Conservation (phyloP, 2,888 invertebrate species). For the Sinentomon sp. region DNA sequence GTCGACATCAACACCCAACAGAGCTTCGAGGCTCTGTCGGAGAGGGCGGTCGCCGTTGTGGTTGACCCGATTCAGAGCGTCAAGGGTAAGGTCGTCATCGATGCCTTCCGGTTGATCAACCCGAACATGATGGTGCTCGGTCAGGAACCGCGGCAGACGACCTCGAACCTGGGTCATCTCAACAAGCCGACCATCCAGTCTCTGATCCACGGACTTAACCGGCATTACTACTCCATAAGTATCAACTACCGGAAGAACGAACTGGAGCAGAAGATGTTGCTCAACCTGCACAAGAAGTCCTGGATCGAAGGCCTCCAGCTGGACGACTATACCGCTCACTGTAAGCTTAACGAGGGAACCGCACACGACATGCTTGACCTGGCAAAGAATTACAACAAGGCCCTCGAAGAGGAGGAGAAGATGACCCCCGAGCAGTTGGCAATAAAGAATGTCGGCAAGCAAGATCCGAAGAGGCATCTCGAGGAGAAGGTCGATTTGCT, state of each 20-base stretch:
- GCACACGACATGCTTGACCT: slow-evolving; percentile 88
- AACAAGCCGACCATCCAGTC: slow-evolving; percentile 97
- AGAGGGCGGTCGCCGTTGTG: slow-evolving; percentile 93
- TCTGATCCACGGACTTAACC: slow-evolving; percentile 87
- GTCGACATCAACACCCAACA: slow-evolving; percentile 99
- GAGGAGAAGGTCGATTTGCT: slow-evolving; percentile 92
- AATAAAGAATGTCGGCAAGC: slow-evolving; percentile 96
- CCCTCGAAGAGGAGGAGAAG: slow-evolving; percentile 93
- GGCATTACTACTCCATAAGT: slow-evolving; percentile 97
- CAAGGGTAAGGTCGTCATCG: slow-evolving; percentile 98
- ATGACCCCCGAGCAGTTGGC: slow-evolving; percentile 98
- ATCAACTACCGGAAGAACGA: slow-evolving; percentile 98
- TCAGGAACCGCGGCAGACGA: slow-evolving; percentile 94
- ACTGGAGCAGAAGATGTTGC: slow-evolving; percentile 92
- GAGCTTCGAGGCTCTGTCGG: slow-evolving; percentile 92
- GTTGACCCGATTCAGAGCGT: slow-evolving; percentile 99
- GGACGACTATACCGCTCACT: slow-evolving; percentile 74
- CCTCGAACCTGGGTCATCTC: slow-evolving; percentile 90
- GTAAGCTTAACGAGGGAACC: slow-evolving; percentile 71
- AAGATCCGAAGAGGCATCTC: slow-evolving; percentile 95
- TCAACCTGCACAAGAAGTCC: slow-evolving; percentile 94
- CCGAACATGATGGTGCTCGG: slow-evolving; percentile 97
- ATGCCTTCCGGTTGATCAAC: slow-evolving; percentile 95
- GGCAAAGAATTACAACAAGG: slow-evolving; percentile 92
- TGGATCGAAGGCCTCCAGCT: slow-evolving; percentile 90